Base-by-base conservation (phyloP, 1,140 invertebrate species). In the Rhyzopertha dominica region DNA sequence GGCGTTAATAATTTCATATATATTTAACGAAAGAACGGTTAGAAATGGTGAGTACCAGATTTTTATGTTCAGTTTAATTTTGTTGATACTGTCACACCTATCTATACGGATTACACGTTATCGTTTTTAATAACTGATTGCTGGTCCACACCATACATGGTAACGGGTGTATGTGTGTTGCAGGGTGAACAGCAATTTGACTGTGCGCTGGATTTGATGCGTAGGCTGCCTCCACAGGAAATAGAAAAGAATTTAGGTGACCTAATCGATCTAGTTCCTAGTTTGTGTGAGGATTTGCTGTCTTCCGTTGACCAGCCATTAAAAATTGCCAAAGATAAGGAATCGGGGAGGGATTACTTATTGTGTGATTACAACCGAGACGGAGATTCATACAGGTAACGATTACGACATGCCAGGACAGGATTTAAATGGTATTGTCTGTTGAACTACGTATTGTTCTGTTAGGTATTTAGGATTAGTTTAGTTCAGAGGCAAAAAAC, bases 311-410 rank as follows among this genome's bases (percentile, higher is more conserved):
- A 99, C 72, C 96, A 99, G 69, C 96, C 96, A 8, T 72, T 99
- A 35, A 98, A 99, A 78, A 94, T 99, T 58, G 92, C 93, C 41
- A 82, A 92, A 68, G 95, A 99, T 69, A 91, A 90, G 64, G 84
- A 84, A 58, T 84, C 83, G 46, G 94, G 95, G 20, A 96, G 94
- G 71, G 95, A 99, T 70, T 99, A 98, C 73, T 74, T 99, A 38
- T 72, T 99, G 2, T 99, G 97, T 74, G 97, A 99, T 75, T 99
- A 99, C 65, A 99, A 98, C 71, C 80, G 97, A 64, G 96, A 99
- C 74, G 95, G 95, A 16, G 96, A 99, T 72, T 99, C 95, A 10
- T 99, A 99, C 70, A 85, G 88, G 87, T 88, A 59, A n/a, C n/a
- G n/a, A n/a, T 19, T 13, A n/a, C 35, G 22, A 14, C 12, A 5